Evolutionary conservation across 2,113 vertebrate genomes (phyloP).

Genomic region (Oceanodroma tethys): DNA sequence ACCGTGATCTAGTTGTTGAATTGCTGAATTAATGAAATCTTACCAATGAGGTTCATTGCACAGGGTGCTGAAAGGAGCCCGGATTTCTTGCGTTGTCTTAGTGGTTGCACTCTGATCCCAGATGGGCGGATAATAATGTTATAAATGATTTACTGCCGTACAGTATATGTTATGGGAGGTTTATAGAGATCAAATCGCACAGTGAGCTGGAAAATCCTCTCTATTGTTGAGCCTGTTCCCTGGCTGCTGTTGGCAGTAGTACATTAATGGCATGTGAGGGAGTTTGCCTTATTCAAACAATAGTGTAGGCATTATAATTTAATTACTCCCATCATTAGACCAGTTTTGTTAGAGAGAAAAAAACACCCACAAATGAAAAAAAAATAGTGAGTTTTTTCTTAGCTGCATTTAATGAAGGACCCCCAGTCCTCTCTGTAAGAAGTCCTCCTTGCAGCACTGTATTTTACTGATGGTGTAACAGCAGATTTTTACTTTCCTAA

Average conservation of each 20-base stretch:
- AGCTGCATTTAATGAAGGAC: not conserved
- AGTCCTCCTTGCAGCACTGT: not conserved
- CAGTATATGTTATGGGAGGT: not conserved
- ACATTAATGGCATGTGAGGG: not conserved
- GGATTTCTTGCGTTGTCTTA: not conserved
- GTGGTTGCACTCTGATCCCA: slow-evolving; percentile 6
- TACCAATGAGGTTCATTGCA: not conserved
- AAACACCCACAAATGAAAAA: not conserved
- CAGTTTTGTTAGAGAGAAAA: not conserved
- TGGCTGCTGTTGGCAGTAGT: slow-evolving; percentile 3
- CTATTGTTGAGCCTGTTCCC: not conserved
- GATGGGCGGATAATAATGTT: not conserved
- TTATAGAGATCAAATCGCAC: slow-evolving; percentile 18
- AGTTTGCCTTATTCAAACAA: not conserved
- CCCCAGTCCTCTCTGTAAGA: not conserved
- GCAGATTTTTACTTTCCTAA: not conserved
- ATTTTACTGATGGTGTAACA: not conserved
- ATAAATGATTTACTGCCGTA: slow-evolving; percentile 23
- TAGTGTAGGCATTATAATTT: not conserved
- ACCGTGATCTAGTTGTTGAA: not conserved
- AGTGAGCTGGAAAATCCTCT: slow-evolving; percentile 44
- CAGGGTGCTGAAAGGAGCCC: not conserved
- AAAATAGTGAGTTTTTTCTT: not conserved
- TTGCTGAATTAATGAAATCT: not conserved
- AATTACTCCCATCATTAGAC: not conserved